Conservation (phyloP, 1,140 invertebrate genomes). For the Doryteuthis pealeii region DNA sequence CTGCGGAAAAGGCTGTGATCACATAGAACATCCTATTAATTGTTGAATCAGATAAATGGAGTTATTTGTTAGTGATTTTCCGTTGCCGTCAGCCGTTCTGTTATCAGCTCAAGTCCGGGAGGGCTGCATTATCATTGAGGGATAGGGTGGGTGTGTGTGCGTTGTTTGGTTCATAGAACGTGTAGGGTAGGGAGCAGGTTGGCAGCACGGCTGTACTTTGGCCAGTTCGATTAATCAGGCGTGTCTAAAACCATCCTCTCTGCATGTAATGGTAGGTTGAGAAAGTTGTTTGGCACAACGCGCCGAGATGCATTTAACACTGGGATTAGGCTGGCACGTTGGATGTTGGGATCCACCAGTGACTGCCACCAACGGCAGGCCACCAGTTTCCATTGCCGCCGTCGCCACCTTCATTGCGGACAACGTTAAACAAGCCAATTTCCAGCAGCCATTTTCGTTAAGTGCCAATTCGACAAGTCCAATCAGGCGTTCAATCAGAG, state of each 20-base stretch:
- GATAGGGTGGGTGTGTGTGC: background rate
- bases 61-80: conserved; percentile 1
- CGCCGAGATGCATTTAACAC: too few relatives aligned
- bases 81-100: background rate
- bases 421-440: too few relatives aligned
- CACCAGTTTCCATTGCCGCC: too few relatives aligned
- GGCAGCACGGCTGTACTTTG: background rate
- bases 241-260: background rate
- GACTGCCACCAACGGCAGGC: too few relatives aligned
- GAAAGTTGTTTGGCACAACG: background rate
- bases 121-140: background rate
- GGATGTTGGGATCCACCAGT: too few relatives aligned
- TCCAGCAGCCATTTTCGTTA: too few relatives aligned
- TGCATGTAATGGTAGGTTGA: background rate
- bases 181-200: background rate
- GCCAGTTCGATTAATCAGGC: conserved; percentile 2
- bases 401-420: too few relatives aligned
- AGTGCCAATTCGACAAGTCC: too few relatives aligned
- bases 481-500: too few relatives aligned
- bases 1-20: too few relatives aligned
- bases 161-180: background rate
- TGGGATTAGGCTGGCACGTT: too few relatives aligned
- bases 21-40: background rate
- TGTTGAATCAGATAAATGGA: background rate
- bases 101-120: background rate